Conservation (phyloP, 2,888 invertebrate genomes). For the Salticus scenicus region DNA sequence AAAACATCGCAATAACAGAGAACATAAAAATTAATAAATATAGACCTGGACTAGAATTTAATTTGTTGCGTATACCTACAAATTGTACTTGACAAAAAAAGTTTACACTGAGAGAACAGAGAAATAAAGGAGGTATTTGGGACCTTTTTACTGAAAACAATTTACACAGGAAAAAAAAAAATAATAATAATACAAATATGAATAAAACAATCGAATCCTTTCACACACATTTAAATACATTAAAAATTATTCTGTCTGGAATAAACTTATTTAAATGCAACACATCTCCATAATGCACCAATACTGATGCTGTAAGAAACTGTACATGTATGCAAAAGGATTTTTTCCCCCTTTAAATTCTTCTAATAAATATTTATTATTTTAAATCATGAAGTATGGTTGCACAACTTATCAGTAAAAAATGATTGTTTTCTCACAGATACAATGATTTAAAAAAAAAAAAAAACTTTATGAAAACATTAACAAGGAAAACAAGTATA, state of each 20-base stretch:
- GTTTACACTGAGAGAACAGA: not conserved
- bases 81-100: constrained; percentile 4
- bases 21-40: not conserved
- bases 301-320: not conserved
- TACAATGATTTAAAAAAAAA: constrained; percentile 1
- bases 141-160: constrained; percentile 1
- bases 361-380: not conserved
- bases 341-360: too few species aligned
- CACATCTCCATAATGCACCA: not conserved
- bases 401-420: not conserved
- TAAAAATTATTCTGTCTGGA: too few species aligned
- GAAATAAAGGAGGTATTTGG: not conserved
- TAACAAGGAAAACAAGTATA: not conserved
- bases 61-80: constrained; percentile 14
- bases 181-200: constrained; percentile 12
- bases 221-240: not conserved
- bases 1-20: not conserved
- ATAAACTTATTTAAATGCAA: too few species aligned
- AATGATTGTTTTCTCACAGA: constrained; percentile 5
- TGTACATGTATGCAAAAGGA: not conserved
- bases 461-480: not conserved
- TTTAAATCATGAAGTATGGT: not conserved
- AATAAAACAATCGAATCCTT: not conserved
- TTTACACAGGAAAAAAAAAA: not conserved
- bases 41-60: constrained; percentile 8